Evolutionary conservation across 2,797 vertebrate species (phyloP).

Genomic region (Anabacerthia variegaticeps): DNA sequence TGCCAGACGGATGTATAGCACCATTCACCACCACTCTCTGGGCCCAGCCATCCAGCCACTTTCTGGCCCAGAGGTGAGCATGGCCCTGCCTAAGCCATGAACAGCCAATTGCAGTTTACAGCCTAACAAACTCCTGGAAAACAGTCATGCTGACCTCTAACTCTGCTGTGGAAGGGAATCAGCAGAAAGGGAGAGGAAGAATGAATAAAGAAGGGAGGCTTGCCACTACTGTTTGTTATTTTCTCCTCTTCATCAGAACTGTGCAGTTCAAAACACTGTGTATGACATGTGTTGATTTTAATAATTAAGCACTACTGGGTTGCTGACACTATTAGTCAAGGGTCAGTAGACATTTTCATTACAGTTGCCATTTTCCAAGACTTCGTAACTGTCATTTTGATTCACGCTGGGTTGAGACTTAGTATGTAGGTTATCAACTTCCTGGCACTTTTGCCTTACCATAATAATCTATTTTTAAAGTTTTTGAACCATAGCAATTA

Average conservation of each 20-base stretch:
- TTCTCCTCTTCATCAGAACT: not conserved
- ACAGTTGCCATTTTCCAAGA: conserved; percentile 39
- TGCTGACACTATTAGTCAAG: conserved; percentile 43
- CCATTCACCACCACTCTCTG: not conserved
- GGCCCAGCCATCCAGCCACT: not conserved
- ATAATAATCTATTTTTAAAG: conserved; percentile 3
- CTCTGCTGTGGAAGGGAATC: not conserved
- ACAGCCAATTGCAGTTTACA: not conserved
- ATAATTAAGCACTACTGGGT: conserved; percentile 42
- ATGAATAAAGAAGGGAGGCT: not conserved
- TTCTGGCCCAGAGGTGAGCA: not conserved
- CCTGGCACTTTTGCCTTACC: not conserved
- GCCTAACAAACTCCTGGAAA: not conserved
- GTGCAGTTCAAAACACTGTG: not conserved
- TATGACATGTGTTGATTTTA: conserved; percentile 40
- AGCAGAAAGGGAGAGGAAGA: not conserved
- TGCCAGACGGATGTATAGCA: not conserved
- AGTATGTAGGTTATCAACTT: not conserved
- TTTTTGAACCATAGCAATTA: not conserved
- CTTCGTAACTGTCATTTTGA: conserved; percentile 30
- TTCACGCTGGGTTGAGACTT: not conserved
- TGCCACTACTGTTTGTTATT: not conserved
- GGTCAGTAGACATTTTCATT: conserved; percentile 49
- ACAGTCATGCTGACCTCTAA: not conserved
- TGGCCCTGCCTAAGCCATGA: not conserved